phyloP scores from a whole-genome alignment of 37 sponge, comb jelly and placozoan genomes.

The Chondrilla cf. caribensis region DNA sequence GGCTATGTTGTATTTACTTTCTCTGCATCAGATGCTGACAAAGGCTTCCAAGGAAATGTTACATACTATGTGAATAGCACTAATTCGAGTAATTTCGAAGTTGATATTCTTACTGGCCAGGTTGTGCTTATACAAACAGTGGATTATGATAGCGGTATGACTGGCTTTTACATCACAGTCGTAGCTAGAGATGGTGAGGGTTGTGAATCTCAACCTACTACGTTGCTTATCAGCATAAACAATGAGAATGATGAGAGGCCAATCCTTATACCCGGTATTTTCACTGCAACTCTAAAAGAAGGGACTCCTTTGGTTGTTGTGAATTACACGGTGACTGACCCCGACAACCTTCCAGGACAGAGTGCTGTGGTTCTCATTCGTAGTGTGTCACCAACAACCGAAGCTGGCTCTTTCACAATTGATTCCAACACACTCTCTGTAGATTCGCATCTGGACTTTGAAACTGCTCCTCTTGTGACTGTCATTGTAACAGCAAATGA shows the following conservation, averaged over 20 bases:
- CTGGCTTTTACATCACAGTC: not conserved
- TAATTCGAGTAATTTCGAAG: not conserved
- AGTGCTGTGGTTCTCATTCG: not conserved
- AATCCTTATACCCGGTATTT: not conserved
- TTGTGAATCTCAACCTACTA: not conserved
- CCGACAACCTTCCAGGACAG: not conserved
- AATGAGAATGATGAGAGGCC: conserved; percentile 28
- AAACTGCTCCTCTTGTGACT: not conserved
- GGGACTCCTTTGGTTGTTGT: not conserved
- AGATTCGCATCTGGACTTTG: conserved; percentile 42
- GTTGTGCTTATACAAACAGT: not conserved
- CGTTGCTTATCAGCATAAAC: not conserved
- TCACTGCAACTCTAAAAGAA: conserved; percentile 1
- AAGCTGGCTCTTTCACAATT: too few species aligned
- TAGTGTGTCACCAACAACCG: not conserved
- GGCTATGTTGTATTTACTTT: conserved; percentile 35
- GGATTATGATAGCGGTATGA: not conserved
- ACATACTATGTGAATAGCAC: not conserved
- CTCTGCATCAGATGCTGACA: conserved; percentile 48
- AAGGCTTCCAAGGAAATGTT: conserved; percentile 43
- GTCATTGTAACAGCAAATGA: conserved; percentile 44
- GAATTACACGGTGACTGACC: not conserved
- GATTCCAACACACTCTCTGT: not conserved
- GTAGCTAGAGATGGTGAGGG: not conserved
- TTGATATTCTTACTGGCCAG: not conserved